Base-by-base conservation (phyloP, 30 jellyfish, hydroid and myxozoan genomes). In the Cassiopea andromeda region DNA sequence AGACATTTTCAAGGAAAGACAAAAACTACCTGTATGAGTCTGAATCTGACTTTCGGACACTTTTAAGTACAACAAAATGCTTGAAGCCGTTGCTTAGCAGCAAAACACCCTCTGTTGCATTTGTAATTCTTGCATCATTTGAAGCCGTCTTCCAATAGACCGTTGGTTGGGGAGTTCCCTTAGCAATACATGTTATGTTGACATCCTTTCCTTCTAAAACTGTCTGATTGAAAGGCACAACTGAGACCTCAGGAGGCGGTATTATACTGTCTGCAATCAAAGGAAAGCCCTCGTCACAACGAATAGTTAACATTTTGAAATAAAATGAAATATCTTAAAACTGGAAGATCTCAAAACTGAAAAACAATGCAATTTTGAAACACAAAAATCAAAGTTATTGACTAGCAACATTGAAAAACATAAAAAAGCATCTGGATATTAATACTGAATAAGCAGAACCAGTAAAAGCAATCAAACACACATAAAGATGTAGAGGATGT, bases 81-180 rank as follows among this genome's bases (percentile, higher is more conserved):
- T 66, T 69, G 18, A 48, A 48, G 8, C 94, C 97, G 50, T 76
- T 69, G 79, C 57, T 77, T 60, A n/a, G 14, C 66, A 83, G 44
- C 10, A 70, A 48, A 46, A 91, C 90, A 19, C 97, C 97, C 43
- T 84, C 97, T 5, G 94, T 78, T 12, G 44, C 67, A 48, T 84
- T 61, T 17, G 97, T 91, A 81, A 91, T 91, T 45, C 44, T 71
- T 15, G 77, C 71, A 72, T 91, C 82, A 68, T 75, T 91, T 7
- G 97, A 78, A 44, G 93, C 97, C 0, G 90, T 70, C 48, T 91
- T 77, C 97, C 97, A 91, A 17, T 47, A 17, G 43, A 91, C 97
- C 1, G 71, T 58, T 79, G 97, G 97, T 18, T 10, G 59, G 9
- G 97, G 97, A 15, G 84, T 83, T 46, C 97, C 97, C 46, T 78